Conservation (phyloP, 2,797 vertebrate genomes). For the Neosalanx taihuensis region DNA sequence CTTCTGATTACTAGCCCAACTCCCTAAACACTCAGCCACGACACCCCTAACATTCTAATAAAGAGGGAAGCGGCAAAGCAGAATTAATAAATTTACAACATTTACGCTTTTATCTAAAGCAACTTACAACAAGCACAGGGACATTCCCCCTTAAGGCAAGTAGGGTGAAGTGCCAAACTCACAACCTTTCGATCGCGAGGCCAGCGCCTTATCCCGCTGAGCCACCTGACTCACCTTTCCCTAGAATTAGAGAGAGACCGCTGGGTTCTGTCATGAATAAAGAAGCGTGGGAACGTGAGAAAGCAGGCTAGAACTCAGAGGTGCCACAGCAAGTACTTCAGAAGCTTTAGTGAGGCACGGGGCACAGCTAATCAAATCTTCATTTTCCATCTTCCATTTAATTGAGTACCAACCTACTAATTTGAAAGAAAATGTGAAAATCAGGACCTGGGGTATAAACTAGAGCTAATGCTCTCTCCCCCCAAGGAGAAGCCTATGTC, state of each 20-base stretch:
- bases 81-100: slow-evolving; percentile 19
- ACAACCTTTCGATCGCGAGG: too few species aligned
- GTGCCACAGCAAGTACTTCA: slow-evolving; percentile 44
- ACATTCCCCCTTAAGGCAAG: too few species aligned
- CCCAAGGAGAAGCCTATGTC: slow-evolving; percentile 24
- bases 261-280: slow-evolving; percentile 51
- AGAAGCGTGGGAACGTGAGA: slow-evolving; percentile 33
- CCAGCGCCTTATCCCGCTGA: not conserved
- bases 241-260: slow-evolving; percentile 24
- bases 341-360: slow-evolving; percentile 46
- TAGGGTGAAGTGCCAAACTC: slow-evolving; percentile 5
- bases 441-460: slow-evolving; percentile 30
- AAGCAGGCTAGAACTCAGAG: slow-evolving; percentile 27
- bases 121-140: too few species aligned
- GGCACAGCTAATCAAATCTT: slow-evolving; percentile 47
- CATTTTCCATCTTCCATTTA: slow-evolving; percentile 45
- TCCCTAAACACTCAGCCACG: too few species aligned
- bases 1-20: too few species aligned
- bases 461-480: slow-evolving; percentile 34
- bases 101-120: too few species aligned
- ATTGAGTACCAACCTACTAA: slow-evolving; percentile 43
- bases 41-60: slow-evolving; percentile 38
- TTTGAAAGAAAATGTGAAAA: slow-evolving; percentile 41
- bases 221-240: too few species aligned
- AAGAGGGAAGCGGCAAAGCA: slow-evolving; percentile 32